Base-by-base conservation (phyloP, 1,140 invertebrate species). In the Ericerus pela region DNA sequence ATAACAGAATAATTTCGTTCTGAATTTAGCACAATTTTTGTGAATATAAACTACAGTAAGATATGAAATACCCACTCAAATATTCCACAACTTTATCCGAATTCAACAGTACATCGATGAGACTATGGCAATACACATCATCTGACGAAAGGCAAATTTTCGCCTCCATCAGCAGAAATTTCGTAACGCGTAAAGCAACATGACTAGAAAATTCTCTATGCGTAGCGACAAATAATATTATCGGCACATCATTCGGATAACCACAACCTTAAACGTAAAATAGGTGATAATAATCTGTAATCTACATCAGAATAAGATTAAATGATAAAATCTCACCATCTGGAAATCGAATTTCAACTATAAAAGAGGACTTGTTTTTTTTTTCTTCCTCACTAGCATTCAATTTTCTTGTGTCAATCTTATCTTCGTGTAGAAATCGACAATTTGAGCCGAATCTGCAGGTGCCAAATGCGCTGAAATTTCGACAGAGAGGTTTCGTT, bases 181-280 rank as follows among this genome's bases (percentile, higher is more conserved):
- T 47, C 4, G 41, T 47, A 14, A 47, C 18, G 14, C 41, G 41
- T 47, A 47, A 47, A 47, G 20, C 22, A 22, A 47, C 41, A 47
- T 47, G 41, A 47, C 6, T 22, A 14, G 10, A 8, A 16, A 47
- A 47, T 47, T 22, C 2, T 47, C 26, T 47, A 47, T 47, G 41
- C 16, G 22, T 5, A 24, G 41, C 41, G 41, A 18, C 26, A 14
- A 47, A 47, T 24, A 47, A 24, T 22, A 47, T 47, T 24, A 47
- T 24, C 4, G 41, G 41, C 3, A 47, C 26, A 47, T 47, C 41
- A 22, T 10, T 14, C 4, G 41, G 41, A 47, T 47, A 47, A 24
- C 26, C 26, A 24, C 41, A 47, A 47, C 26, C 41, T 47, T n/a
- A n/a, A n/a, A 16, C 4, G 41, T 47, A 20, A 24, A 47, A 16